A percentile compares a stretch with the other conserved stretches of the same genome.
These are phyloP conservation scores for Syrrhaptes paradoxus DNA, from an alignment of 2,113 vertebrate genomes.

Conservation along the genomic window DNA sequence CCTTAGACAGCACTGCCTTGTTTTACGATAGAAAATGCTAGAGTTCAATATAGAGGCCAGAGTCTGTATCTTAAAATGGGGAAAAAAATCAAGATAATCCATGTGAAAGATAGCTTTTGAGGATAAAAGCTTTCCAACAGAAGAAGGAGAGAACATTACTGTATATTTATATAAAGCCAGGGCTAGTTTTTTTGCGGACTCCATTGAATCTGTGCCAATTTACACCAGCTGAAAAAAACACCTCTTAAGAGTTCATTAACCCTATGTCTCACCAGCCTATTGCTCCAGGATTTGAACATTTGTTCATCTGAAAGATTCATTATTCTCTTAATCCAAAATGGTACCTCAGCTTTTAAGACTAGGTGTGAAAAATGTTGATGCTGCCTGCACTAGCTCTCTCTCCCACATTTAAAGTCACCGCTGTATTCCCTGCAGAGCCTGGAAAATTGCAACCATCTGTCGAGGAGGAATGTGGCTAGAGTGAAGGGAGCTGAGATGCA, in stretches of 20 bases:
- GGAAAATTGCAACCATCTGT: background rate
- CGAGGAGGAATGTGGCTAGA: background rate
- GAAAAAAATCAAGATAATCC: background rate
- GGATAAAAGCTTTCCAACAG: background rate
- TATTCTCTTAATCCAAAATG: background rate
- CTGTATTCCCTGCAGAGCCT: background rate
- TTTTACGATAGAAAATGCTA: background rate
- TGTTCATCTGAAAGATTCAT: background rate
- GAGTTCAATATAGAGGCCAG: background rate
- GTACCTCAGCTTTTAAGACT: background rate
- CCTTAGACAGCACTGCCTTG: background rate
- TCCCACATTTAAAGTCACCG: fast-evolving
- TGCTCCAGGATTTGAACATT: background rate
- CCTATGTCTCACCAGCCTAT: background rate
- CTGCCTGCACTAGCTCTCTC: background rate
- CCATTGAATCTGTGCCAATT: background rate
- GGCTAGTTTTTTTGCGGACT: background rate
- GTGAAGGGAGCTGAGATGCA: background rate
- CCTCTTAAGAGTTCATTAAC: background rate
- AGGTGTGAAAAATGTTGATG: background rate
- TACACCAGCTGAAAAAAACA: background rate
- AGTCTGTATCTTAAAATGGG: background rate
- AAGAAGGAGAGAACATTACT: background rate
- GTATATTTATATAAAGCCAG: background rate
- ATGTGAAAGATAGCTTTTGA: background rate